These are phyloP conservation scores for Ictalurus furcatus DNA, from an alignment of 2,113 vertebrate species.

Conservation along the genomic window DNA sequence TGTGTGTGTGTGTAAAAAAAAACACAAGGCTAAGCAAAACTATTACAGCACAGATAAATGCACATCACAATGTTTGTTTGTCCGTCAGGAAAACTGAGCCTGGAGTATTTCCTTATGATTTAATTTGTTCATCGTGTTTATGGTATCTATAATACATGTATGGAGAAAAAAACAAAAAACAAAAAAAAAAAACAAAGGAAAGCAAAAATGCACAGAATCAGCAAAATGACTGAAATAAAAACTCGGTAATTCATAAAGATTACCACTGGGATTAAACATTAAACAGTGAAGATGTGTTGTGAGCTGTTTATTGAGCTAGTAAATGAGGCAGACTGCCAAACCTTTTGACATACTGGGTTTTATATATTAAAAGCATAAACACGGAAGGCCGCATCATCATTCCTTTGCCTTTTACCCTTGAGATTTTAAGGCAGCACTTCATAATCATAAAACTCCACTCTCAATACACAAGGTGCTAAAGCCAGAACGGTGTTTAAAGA, in stretches of 20 bases:
- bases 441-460: not conserved
- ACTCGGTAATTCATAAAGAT: not conserved
- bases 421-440: not conserved
- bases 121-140: not conserved
- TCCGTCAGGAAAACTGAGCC: not conserved
- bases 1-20: not conserved
- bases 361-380: not conserved
- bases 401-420: not conserved
- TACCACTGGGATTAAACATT: not conserved
- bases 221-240: not conserved
- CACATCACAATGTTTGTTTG: not conserved
- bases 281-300: not conserved
- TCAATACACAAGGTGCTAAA: not conserved
- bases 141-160: not conserved
- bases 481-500: not conserved
- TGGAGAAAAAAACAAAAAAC: no score
- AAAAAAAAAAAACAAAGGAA: not conserved
- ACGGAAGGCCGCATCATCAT: not conserved
- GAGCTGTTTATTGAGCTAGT: not conserved
- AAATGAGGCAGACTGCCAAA: not conserved
- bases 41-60: constrained; percentile 8
- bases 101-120: not conserved
- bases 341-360: not conserved
- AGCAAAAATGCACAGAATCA: not conserved
- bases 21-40: not conserved